Percentiles rank a stretch among this genome's conserved stretches.
Evolutionary conservation across 2,797 vertebrate genomes (phyloP).

Genomic region (Sibirionetta formosa): DNA sequence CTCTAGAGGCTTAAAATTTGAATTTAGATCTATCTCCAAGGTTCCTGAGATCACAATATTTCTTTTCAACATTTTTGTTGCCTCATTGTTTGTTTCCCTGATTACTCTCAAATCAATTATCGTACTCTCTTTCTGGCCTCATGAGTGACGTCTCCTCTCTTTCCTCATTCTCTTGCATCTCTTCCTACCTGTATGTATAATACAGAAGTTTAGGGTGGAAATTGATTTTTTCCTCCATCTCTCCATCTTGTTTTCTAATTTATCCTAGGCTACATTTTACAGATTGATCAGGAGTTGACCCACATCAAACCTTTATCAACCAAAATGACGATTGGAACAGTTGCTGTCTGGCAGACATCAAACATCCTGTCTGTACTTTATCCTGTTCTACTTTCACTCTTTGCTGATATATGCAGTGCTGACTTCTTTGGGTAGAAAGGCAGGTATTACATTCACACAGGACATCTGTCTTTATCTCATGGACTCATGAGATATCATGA

Average conservation of each 20-base stretch:
- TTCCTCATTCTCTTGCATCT: not conserved
- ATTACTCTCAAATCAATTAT: not conserved
- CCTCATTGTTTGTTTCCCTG: not conserved
- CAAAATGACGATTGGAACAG: not conserved
- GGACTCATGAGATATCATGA: not conserved
- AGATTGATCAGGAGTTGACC: not conserved
- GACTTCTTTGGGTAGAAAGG: slow-evolving; percentile 10
- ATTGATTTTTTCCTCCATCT: not conserved
- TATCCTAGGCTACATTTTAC: not conserved
- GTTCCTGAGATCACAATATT: not conserved
- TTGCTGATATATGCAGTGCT: not conserved
- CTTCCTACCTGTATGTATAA: not conserved
- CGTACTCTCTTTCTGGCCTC: not conserved
- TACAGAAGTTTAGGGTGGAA: not conserved
- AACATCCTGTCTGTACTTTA: not conserved
- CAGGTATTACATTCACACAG: not conserved
- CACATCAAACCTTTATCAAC: not conserved
- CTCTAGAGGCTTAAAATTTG: not conserved
- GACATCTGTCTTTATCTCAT: slow-evolving; percentile 1
- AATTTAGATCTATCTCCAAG: not conserved
- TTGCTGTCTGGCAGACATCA: not conserved
- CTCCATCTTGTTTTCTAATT: not conserved
- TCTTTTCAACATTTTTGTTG: not conserved
- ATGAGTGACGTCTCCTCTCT: not conserved
- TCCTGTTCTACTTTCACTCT: not conserved